These are phyloP conservation scores for Pomacea maculata DNA, from an alignment of 1,140 invertebrate species.

Conservation along the genomic window DNA sequence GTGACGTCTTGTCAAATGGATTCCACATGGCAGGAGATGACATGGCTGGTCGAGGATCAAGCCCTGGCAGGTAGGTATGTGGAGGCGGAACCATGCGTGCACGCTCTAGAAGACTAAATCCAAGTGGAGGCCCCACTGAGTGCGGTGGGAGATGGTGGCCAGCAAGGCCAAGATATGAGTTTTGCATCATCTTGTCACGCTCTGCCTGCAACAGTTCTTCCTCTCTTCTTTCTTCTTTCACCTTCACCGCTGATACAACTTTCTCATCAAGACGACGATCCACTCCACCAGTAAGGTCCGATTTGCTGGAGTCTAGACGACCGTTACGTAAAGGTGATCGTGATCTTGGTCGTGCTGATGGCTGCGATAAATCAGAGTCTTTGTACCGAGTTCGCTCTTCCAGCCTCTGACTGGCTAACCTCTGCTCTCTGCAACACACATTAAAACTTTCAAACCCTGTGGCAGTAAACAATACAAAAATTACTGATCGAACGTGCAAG, in stretches of 20 bases:
- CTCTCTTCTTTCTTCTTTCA: constrained; percentile 53
- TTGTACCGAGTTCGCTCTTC: constrained; percentile 27
- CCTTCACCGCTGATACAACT: constrained; percentile 29
- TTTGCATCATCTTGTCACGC: constrained; percentile 35
- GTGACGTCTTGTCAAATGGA: constrained; percentile 44
- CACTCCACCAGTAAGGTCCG: constrained; percentile 29
- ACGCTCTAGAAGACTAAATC: constrained; percentile 21
- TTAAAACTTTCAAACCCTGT: background rate
- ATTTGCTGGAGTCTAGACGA: constrained; percentile 41
- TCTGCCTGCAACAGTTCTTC: constrained; percentile 38
- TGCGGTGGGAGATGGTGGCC: constrained; percentile 9
- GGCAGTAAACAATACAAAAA: background rate
- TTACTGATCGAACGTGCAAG: background rate
- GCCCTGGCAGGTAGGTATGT: constrained; percentile 30
- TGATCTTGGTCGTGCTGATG: constrained; percentile 42
- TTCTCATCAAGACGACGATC: constrained; percentile 44
- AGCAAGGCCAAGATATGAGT: constrained; percentile 17
- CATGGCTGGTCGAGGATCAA: constrained; percentile 32
- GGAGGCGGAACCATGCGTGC: constrained; percentile 20
- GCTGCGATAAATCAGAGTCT: constrained; percentile 29
- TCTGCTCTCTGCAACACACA: constrained; percentile 31
- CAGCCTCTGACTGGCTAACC: constrained; percentile 9
- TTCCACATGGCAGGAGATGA: constrained; percentile 41
- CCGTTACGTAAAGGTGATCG: constrained; percentile 52
- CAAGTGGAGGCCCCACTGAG: constrained; percentile 22